Conservation (phyloP, 2,113 vertebrate genomes). For the Mustelus asterias region DNA sequence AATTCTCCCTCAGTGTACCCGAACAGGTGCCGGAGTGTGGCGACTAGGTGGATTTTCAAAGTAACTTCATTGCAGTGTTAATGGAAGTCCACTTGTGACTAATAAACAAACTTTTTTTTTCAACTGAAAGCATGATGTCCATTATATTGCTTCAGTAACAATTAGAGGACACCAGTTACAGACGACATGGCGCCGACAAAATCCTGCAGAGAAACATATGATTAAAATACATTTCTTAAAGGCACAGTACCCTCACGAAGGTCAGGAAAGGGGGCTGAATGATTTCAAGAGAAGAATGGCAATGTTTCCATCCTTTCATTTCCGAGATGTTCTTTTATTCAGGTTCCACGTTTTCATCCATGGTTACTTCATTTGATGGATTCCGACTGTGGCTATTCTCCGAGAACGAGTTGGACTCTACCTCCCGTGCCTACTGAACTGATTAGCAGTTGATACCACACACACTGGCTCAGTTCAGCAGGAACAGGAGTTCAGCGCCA, state of each 20-base stretch:
- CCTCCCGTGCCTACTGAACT: slow-evolving; percentile 28
- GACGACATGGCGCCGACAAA: no score
- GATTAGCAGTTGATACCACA: slow-evolving; percentile 6
- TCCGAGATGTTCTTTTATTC: neutral
- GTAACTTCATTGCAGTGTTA: no score
- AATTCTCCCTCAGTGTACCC: no score
- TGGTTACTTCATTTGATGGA: neutral
- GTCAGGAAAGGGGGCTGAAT: neutral
- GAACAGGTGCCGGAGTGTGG: no score
- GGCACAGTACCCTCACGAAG: neutral
- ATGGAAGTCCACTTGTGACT: no score
- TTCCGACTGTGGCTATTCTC: neutral
- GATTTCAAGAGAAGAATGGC: neutral
- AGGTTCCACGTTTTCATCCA: neutral
- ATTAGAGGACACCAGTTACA: no score
- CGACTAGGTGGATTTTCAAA: no score
- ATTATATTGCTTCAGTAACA: no score
- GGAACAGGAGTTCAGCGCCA: slow-evolving; percentile 16
- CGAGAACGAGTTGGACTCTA: neutral
- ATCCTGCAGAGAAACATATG: no score
- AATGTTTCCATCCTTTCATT: neutral
- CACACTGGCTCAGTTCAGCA: slow-evolving; percentile 25
- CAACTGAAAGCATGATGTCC: no score
- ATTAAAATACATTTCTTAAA: no score
- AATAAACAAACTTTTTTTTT: no score